Conservation (phyloP, 2,113 vertebrate genomes). For the Alligator mississippiensis region DNA sequence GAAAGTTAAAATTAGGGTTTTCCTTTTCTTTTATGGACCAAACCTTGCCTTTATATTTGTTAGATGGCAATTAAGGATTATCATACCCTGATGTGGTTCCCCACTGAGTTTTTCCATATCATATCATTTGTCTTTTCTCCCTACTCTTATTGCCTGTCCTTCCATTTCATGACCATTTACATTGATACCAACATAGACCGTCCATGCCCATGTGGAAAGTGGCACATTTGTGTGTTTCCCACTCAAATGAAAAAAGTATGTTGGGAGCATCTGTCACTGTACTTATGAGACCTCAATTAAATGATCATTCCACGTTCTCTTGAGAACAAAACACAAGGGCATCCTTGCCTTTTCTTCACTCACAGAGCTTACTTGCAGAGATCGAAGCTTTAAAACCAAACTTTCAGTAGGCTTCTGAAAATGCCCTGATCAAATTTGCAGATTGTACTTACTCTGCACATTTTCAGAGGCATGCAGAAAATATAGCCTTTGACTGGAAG, state of each 20-base stretch:
- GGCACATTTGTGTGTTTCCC: slow-evolving; percentile 38
- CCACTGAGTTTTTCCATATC: not conserved
- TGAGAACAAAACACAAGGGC: not conserved
- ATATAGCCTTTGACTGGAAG: not conserved
- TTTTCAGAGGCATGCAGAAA: not conserved
- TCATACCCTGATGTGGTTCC: slow-evolving; percentile 12
- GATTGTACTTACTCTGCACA: not conserved
- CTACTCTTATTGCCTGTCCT: not conserved
- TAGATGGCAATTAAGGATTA: not conserved
- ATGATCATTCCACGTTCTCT: not conserved
- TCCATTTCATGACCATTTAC: not conserved
- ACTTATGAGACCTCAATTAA: slow-evolving; percentile 70
- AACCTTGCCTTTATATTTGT: slow-evolving; percentile 22
- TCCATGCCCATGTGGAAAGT: slow-evolving; percentile 25
- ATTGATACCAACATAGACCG: not conserved
- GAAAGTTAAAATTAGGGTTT: slow-evolving; percentile 30
- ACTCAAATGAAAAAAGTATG: slow-evolving; percentile 21
- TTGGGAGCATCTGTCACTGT: slow-evolving; percentile 72
- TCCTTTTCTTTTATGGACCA: slow-evolving; percentile 36
- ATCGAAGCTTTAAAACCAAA: not conserved
- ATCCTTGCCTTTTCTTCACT: slow-evolving; percentile 9
- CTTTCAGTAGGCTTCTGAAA: not conserved
- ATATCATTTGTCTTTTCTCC: slow-evolving; percentile 15
- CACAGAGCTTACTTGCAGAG: not conserved
- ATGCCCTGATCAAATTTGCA: not conserved